Evolutionary conservation across 2,797 vertebrate species (phyloP), one percentile per base, ranked within the genome.

Genomic region (Agapornis canus): DNA sequence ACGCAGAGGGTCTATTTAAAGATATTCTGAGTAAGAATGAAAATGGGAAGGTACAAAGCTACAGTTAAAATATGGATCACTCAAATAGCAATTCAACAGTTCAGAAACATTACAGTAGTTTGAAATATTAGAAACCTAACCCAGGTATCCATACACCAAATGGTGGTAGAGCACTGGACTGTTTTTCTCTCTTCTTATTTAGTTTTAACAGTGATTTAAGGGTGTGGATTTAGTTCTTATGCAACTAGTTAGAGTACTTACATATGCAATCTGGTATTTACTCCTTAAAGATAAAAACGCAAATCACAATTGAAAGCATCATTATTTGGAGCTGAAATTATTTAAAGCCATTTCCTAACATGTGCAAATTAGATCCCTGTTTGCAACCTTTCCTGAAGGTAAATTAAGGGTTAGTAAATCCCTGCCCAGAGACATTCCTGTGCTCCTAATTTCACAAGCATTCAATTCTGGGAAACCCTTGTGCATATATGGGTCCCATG

Each of bases 401-500:
- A 83, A 83, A 21, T 1, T 13, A 39, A 54, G 31, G 45, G 52
- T 23, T 16, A 25, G 2, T 9, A 31, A 79, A 6, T 66, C 56
- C 26, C 29, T 31, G 25, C 25, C 45, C 45, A 52, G 64, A 80
- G 59, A 12, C 20, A 48, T 17, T 51, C 20, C 51, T 60, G 73
- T 51, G 22, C 42, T 78, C 51, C 27, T 43, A 11, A 40, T n/a
- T 56, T 87, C 52, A 68, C 37, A 83, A 12, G 16, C 26, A 59
- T 13, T 68, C 26, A 27, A n/a, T 63, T 65, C 3, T 22, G 18
- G 23, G 29, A 54, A 89, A 61, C 10, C 22, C 13, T 32, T 16
- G 19, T 47, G 35, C 18, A 32, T 3, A 3, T 1, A 12, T 0
- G 11, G 6, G 42, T 29, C 17, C 35, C 10, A 6, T 12, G 25